Evolutionary conservation across 1,140 invertebrate genomes (phyloP).

Genomic region (Bombus sibiricus): DNA sequence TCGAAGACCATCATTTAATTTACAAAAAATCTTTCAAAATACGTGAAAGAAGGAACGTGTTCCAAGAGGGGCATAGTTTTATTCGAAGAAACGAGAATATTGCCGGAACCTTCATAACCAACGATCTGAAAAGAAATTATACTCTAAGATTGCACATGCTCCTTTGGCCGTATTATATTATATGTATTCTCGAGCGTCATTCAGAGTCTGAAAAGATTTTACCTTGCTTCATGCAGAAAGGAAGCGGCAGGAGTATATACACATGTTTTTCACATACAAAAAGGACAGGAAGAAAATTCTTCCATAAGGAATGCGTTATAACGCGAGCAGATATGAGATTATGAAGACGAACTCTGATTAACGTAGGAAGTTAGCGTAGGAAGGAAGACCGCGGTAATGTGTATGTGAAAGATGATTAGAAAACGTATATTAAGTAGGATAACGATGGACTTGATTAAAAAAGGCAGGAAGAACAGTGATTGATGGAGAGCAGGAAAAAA

Average conservation of each 20-base stretch:
- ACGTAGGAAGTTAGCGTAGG: neutral
- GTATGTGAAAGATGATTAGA: constrained; percentile 8
- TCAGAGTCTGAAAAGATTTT: constrained; percentile 6
- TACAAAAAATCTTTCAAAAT: neutral
- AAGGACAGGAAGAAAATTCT: neutral
- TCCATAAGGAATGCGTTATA: no score
- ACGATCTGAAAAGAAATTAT: neutral
- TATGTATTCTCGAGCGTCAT: neutral
- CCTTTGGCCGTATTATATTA: neutral
- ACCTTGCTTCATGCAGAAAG: neutral
- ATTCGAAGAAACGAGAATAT: neutral
- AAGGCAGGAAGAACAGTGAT: neutral
- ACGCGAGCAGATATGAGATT: neutral
- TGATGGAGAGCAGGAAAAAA: neutral
- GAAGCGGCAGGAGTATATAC: neutral
- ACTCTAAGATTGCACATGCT: neutral
- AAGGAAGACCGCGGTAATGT: neutral
- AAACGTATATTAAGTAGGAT: no score
- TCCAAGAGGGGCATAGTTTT: neutral
- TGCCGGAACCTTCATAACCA: neutral
- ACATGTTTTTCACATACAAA: neutral
- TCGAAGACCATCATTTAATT: neutral
- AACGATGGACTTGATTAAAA: constrained; percentile 7
- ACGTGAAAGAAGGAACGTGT: neutral
- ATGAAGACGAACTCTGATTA: neutral